Percentiles rank a stretch among this genome's conserved stretches.
These are phyloP conservation scores for Xyrichtys novacula DNA, from an alignment of 2,797 vertebrate genomes.

Conservation along the genomic window DNA sequence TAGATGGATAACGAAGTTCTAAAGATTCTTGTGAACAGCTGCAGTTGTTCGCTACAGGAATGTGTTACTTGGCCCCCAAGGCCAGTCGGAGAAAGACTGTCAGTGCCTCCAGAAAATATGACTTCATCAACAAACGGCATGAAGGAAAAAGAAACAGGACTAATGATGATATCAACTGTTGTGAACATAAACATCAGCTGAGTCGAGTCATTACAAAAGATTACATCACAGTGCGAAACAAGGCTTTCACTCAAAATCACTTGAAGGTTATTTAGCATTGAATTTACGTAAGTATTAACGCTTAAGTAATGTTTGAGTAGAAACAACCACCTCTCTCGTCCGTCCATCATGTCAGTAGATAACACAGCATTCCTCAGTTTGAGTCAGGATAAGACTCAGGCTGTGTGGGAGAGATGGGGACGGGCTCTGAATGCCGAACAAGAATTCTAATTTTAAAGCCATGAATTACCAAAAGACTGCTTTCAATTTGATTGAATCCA, in stretches of 20 bases:
- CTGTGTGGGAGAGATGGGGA: conserved; percentile 58
- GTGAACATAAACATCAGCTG: conserved; percentile 23
- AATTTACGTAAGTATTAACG: not conserved
- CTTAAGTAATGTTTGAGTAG: conserved; percentile 12
- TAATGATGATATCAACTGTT: not conserved
- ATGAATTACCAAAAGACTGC: conserved; percentile 80
- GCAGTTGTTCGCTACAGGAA: conserved; percentile 41
- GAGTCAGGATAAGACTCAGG: conserved; percentile 48
- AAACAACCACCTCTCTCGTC: not conserved
- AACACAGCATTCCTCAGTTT: conserved; percentile 61
- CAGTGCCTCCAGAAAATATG: conserved; percentile 32
- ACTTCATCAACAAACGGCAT: conserved; percentile 32
- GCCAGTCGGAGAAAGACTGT: conserved; percentile 39
- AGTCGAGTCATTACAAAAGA: not conserved
- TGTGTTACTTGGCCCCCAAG: conserved; percentile 34
- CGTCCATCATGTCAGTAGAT: conserved; percentile 18
- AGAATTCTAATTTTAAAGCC: conserved; percentile 80
- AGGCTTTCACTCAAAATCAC: not conserved
- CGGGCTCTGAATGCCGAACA: conserved; percentile 71
- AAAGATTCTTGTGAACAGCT: conserved; percentile 22
- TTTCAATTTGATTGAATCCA: conserved; percentile 82
- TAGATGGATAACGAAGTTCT: conserved; percentile 27
- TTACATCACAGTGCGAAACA: not conserved
- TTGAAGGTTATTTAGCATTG: not conserved
- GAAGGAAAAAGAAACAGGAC: conserved; percentile 14